Evolutionary conservation across 2,797 vertebrate genomes (phyloP), one percentile per base, ranked within the genome.

Genomic region (Holocentrus rufus): DNA sequence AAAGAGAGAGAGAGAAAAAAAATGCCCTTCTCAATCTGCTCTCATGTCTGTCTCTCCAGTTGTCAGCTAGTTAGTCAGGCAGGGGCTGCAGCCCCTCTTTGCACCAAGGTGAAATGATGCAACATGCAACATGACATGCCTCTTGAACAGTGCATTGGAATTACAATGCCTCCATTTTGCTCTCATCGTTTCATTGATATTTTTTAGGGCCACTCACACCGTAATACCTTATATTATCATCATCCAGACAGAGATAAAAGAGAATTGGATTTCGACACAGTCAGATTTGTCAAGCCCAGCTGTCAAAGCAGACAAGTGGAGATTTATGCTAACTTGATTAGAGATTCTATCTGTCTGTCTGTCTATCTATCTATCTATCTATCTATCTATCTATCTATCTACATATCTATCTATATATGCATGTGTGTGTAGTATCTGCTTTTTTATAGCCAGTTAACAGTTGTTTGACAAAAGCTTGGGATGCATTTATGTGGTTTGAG

Each of bases 271-370:
- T 30, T 77, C 39, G 6, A 75, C 50, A 9, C 27, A 61, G 72
- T 61, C 64, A 46, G 50, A 72, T 70, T 75, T 66, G 65, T 76
- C 36, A 47, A 73, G 67, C 68, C 75, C 74, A 79, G 39, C 85
- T 86, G 85, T 89, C 79, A 81, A 64, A 44, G 36, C 54, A 74
- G 75, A 74, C 69, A 13, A 70, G 75, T 42, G 17, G 62, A 86
- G 68, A 88, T 87, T 85, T 77, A 85, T 25, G 7, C 22, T 69
- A 60, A 64, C 69, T 77, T 74, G 72, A 88, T 82, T 61, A 88
- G 72, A 85, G 68, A 62, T 27, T 27, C 25, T 27, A 27, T 27
- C 25, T 27, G 4, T 27, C 25, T 27, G 4, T 27, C 25, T 27
- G 4, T 27, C 25, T 27, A 27, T 27, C 25, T 27, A 27, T 27